Evolutionary conservation across 2,797 vertebrate species (phyloP).

Genomic region (Galago senegalensis): DNA sequence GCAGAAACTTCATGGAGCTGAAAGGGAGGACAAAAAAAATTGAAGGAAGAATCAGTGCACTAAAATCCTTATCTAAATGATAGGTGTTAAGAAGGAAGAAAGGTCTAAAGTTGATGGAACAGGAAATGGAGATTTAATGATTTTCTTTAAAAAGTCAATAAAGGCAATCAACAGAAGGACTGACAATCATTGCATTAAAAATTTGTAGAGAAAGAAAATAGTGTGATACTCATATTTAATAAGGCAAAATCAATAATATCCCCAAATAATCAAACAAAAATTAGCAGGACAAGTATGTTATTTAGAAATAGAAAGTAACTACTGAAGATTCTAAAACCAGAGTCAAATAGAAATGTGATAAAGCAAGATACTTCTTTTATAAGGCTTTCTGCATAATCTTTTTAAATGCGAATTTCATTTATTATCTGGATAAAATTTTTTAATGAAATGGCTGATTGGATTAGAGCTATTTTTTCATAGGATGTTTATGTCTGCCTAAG

Average conservation of each 20-base stretch:
- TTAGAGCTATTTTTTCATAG: background rate
- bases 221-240: background rate
- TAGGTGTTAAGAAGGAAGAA: background rate
- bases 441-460: slow-evolving; percentile 2
- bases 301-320: slow-evolving; percentile 8
- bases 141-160: slow-evolving; percentile 28
- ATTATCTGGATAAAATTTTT: background rate
- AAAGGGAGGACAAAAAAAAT: background rate
- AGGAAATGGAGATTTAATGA: background rate
- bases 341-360: background rate
- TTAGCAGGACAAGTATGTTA: background rate
- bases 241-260: background rate
- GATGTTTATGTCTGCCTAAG: background rate
- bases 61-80: background rate
- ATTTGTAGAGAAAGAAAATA: background rate
- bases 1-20: background rate
- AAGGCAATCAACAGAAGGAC: slow-evolving; percentile 22
- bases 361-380: slow-evolving; percentile 18
- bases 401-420: background rate
- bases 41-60: background rate
- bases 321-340: slow-evolving; percentile 14
- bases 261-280: slow-evolving; percentile 19
- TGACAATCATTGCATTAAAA: slow-evolving; percentile 34
- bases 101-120: background rate
- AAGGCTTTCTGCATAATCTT: background rate